Conservation (phyloP, 2,113 vertebrate species). For the Calyptomena viridis region DNA sequence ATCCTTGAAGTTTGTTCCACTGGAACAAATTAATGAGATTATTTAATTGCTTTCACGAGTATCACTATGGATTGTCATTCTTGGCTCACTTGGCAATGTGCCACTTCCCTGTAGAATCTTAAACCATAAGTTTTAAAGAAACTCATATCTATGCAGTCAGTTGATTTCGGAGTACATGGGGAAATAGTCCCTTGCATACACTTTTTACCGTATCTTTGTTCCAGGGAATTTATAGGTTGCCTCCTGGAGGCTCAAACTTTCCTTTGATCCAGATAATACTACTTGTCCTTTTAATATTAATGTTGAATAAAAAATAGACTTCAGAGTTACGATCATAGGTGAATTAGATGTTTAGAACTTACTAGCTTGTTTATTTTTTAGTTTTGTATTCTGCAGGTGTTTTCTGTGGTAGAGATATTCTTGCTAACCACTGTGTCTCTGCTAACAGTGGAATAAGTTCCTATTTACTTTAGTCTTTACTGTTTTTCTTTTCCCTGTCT, state of each 20-base stretch:
- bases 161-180: background rate
- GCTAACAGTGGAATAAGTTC: background rate
- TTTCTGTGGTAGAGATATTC: background rate
- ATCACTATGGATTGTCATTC: background rate
- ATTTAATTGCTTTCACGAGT: background rate
- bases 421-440: background rate
- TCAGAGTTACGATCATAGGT: background rate
- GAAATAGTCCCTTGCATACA: background rate
- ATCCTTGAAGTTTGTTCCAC: background rate
- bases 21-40: background rate
- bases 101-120: background rate
- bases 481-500: background rate
- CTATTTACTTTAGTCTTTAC: background rate
- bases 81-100: background rate
- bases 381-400: background rate
- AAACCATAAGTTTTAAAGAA: background rate
- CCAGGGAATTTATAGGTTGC: background rate
- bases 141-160: background rate
- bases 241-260: background rate
- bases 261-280: background rate
- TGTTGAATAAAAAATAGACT: background rate
- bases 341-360: background rate
- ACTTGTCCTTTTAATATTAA: background rate
- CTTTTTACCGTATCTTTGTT: background rate
- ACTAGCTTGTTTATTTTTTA: background rate